A percentile compares a stretch with the other conserved stretches of the same genome.
Conservation (phyloP, 1,140 invertebrate genomes). For the Zaprionus lachaisei region DNA sequence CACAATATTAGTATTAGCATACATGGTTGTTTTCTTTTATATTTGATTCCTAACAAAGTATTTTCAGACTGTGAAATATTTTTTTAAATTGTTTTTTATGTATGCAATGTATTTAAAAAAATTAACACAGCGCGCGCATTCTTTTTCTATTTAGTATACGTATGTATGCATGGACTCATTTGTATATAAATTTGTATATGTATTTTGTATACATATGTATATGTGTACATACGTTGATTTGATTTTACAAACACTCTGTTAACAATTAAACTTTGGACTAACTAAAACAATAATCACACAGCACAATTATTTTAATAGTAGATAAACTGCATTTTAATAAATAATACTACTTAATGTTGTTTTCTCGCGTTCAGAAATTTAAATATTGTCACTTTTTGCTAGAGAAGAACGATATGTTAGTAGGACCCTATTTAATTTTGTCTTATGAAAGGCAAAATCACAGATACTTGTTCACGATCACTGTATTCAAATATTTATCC, state of each 20-base stretch:
- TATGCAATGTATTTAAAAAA: neutral
- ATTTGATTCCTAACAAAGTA: neutral
- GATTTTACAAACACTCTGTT: conserved; percentile 6
- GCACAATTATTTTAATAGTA: neutral
- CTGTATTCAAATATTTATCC: neutral
- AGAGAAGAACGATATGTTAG: neutral
- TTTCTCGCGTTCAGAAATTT: conserved; percentile 7
- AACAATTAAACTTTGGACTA: neutral
- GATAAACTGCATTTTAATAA: neutral
- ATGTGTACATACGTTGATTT: neutral
- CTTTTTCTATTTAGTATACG: conserved; percentile 1
- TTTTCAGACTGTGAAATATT: neutral
- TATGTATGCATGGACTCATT: conserved; percentile 1
- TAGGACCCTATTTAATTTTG: neutral
- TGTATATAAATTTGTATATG: conserved; percentile 6
- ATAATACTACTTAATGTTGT: conserved; percentile 2
- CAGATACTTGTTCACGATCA: neutral
- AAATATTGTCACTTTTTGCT: conserved; percentile 8
- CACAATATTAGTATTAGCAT: neutral
- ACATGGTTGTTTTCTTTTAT: neutral
- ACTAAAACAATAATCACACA: neutral
- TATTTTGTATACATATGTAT: neutral
- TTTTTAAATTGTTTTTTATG: neutral
- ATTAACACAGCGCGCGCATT: conserved; percentile 7
- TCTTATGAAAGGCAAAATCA: neutral